Evolutionary conservation across 2,888 invertebrate genomes (phyloP).

Genomic region (Tenthredo scrophulariae): DNA sequence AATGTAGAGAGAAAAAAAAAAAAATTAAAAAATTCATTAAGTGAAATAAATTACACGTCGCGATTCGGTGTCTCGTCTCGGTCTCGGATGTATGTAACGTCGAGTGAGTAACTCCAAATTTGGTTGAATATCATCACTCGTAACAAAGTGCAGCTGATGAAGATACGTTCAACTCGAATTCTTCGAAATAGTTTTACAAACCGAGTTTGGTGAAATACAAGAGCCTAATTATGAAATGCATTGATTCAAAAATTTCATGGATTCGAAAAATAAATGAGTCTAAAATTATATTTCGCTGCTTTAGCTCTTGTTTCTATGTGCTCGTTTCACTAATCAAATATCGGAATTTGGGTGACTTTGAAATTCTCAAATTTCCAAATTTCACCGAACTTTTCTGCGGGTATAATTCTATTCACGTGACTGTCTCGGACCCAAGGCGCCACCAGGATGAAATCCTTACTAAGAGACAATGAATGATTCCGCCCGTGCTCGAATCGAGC

Average conservation of each 20-base stretch:
- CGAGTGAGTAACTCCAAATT: not conserved
- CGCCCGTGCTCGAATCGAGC: conserved; percentile 42
- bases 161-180: not conserved
- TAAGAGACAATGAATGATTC: conserved; percentile 43
- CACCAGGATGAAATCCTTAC: not conserved
- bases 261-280: not conserved
- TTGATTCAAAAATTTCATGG: not conserved
- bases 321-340: not conserved
- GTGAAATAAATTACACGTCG: not conserved
- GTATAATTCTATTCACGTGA: not conserved
- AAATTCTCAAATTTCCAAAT: not conserved
- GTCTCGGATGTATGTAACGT: not conserved
- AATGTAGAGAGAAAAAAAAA: not conserved
- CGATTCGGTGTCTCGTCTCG: not conserved
- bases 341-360: not conserved
- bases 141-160: not conserved
- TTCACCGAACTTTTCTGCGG: not conserved
- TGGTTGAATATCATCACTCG: not conserved
- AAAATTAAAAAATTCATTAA: conserved; percentile 9
- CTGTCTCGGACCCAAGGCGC: conserved; percentile 36
- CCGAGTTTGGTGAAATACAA: not conserved
- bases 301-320: not conserved
- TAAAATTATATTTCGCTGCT: not conserved
- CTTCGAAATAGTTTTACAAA: not conserved
- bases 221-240: not conserved